A percentile compares a stretch with the other conserved stretches of the same genome.
Evolutionary conservation across 1,140 invertebrate species (phyloP).

Genomic region (Stenopsyche tienmushanensis): DNA sequence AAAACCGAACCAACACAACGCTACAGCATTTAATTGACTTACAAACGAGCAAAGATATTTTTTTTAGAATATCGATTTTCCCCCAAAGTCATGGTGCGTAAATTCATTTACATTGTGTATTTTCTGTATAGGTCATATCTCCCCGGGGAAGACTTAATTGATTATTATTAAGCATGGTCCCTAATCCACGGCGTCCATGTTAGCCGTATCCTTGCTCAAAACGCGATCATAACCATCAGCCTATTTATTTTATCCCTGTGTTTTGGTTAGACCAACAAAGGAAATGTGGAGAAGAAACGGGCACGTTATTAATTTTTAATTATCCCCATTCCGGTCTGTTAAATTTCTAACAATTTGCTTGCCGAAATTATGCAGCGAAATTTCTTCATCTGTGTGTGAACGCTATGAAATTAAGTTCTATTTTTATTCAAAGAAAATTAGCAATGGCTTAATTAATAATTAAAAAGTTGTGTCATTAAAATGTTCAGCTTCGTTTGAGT

Average conservation of each 20-base stretch:
- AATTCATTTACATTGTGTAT: not conserved
- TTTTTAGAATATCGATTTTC: no score
- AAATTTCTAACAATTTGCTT: not conserved
- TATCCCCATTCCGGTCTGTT: conserved; percentile 1
- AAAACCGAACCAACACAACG: no score
- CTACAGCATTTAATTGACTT: no score
- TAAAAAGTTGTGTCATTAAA: no score
- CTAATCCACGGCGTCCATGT: no score
- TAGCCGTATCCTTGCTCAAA: not conserved
- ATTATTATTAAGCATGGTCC: not conserved
- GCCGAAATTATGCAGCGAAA: conserved; percentile 1
- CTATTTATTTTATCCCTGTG: not conserved
- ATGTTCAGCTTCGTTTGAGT: no score
- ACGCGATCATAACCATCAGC: not conserved
- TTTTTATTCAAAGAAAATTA: not conserved
- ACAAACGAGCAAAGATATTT: no score
- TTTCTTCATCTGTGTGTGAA: not conserved
- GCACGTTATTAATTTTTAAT: conserved; percentile 9
- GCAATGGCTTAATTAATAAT: not conserved
- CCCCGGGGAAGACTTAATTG: not conserved
- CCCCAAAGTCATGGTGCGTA: not conserved
- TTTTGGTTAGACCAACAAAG: not conserved
- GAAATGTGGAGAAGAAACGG: not conserved
- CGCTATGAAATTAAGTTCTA: not conserved
- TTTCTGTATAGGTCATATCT: no score